phyloP scores from a whole-genome alignment of 2,797 vertebrate species.

The Dendrocincla fuliginosa region DNA sequence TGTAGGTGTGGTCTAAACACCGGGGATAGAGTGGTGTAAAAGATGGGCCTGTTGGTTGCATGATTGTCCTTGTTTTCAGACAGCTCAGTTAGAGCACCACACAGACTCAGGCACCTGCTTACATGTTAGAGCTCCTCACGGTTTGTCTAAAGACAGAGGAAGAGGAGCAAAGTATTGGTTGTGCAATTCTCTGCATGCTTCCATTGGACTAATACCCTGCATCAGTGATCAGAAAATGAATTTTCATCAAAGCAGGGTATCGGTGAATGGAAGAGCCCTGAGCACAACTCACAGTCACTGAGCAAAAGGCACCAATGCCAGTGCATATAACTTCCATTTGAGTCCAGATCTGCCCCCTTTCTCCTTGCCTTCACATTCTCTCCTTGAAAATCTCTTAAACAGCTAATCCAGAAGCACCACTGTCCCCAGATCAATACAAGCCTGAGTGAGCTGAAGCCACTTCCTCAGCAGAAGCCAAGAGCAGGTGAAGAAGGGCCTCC shows the following conservation, averaged over 20 bases:
- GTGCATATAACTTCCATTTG: accelerated
- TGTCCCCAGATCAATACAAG: background rate
- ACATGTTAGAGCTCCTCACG: background rate
- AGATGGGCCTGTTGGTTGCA: accelerated
- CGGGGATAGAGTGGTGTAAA: accelerated
- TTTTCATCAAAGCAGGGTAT: background rate
- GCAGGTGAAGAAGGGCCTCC: background rate
- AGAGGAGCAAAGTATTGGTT: background rate
- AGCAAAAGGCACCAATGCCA: background rate
- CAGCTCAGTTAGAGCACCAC: background rate
- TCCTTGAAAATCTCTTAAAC: background rate
- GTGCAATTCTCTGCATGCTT: background rate
- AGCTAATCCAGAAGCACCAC: background rate
- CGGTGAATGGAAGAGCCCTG: accelerated
- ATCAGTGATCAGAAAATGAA: background rate
- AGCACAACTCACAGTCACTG: background rate
- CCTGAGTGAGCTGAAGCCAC: background rate
- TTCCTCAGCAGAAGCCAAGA: background rate
- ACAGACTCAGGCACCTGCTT: background rate
- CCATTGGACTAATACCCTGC: background rate
- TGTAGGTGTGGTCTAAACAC: background rate
- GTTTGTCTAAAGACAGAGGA: background rate
- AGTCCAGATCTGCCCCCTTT: background rate
- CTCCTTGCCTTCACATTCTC: background rate
- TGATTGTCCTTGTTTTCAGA: accelerated